Evolutionary conservation across 2,888 invertebrate genomes (phyloP).

Genomic region (Merodon equestris): DNA sequence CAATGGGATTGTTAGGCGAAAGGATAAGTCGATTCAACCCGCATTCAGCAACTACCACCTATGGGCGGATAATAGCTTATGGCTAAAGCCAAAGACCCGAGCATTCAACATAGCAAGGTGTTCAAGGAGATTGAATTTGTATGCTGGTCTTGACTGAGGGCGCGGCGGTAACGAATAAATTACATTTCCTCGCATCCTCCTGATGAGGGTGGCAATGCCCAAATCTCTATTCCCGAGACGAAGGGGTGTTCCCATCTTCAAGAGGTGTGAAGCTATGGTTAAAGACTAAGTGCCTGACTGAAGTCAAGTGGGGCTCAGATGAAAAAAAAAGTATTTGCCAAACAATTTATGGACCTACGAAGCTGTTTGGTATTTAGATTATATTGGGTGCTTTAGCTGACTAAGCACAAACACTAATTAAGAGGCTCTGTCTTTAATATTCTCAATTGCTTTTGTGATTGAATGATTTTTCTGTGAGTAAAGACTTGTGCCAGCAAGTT

Average conservation of each 20-base stretch:
- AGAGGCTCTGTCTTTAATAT: too few relatives aligned
- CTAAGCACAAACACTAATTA: too few relatives aligned
- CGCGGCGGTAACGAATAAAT: conserved; percentile 42
- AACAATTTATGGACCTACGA: too few relatives aligned
- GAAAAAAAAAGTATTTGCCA: too few relatives aligned
- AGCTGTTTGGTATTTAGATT: too few relatives aligned
- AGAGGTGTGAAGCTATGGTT: conserved; percentile 57
- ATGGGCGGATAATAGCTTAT: neutral
- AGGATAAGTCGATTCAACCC: conserved; percentile 22
- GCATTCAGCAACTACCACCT: neutral
- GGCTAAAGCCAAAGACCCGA: conserved; percentile 20
- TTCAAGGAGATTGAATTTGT: conserved; percentile 52
- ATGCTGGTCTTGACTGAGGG: conserved; percentile 43
- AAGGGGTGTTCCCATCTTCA: conserved; percentile 31
- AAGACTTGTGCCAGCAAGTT: too few relatives aligned
- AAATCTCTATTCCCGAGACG: conserved; percentile 1
- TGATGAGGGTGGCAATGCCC: conserved; percentile 4
- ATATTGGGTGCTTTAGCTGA: too few relatives aligned
- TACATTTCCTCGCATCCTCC: conserved; percentile 31
- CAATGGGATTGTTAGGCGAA: conserved; percentile 49
- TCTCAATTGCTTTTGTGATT: too few relatives aligned
- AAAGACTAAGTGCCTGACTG: conserved; percentile 10
- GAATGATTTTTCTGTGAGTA: too few relatives aligned
- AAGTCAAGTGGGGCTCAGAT: too few relatives aligned
- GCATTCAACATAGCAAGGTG: conserved; percentile 33